phyloP scores from a whole-genome alignment of 2,797 vertebrate genomes.

The Chelidonichthys spinosus region DNA sequence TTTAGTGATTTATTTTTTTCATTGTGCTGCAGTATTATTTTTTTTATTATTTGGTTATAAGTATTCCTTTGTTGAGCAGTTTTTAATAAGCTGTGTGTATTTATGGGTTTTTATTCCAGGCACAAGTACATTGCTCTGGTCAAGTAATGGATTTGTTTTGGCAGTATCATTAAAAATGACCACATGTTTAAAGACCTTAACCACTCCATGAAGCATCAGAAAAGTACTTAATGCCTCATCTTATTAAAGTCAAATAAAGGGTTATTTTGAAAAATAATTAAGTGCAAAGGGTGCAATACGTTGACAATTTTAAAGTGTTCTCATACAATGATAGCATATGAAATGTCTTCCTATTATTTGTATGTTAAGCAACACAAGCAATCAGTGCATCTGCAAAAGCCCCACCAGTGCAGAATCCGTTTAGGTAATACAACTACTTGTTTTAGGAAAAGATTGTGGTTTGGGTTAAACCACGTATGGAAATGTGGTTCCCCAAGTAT shows the following conservation, averaged over 20 bases:
- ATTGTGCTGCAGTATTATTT: not conserved
- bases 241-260: not conserved
- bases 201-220: not conserved
- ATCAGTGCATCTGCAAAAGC: not conserved
- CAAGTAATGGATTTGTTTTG: not conserved
- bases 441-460: not conserved
- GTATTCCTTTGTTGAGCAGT: not conserved
- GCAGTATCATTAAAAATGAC: not conserved
- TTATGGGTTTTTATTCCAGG: not conserved
- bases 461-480: too few relatives aligned
- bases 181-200: not conserved
- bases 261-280: too few relatives aligned
- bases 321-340: not conserved
- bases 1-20: constrained; percentile 1
- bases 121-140: not conserved
- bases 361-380: not conserved
- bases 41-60: not conserved
- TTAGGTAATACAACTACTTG: not conserved
- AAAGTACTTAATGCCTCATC: not conserved
- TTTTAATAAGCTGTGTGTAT: not conserved
- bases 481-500: too few relatives aligned
- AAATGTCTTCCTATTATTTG: not conserved
- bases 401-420: not conserved
- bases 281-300: not conserved
- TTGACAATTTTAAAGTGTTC: not conserved